phyloP scores from a whole-genome alignment of 2,113 vertebrate genomes.

The Galeopterus variegatus region DNA sequence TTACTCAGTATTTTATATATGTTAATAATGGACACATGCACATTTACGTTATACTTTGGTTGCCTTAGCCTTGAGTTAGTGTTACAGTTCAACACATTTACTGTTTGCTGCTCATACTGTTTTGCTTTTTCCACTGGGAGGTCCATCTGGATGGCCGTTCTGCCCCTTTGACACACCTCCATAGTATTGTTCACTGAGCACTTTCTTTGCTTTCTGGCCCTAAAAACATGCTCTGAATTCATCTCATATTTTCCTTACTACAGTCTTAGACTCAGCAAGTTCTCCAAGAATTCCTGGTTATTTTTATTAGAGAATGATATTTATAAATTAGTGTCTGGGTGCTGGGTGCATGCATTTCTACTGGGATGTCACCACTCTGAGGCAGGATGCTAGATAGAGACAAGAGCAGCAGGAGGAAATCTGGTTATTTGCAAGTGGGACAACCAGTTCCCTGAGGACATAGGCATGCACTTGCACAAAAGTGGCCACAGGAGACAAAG shows the following conservation, averaged over 20 bases:
- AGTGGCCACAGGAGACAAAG: too few species aligned
- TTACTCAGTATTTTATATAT: not conserved
- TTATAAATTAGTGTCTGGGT: not conserved
- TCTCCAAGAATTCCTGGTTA: not conserved
- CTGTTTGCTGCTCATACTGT: not conserved
- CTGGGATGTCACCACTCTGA: not conserved
- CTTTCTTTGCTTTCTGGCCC: not conserved
- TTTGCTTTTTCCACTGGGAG: not conserved
- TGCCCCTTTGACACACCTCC: not conserved
- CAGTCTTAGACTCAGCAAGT: not conserved
- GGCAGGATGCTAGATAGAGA: too few species aligned
- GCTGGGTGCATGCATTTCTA: not conserved
- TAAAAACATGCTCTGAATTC: not conserved
- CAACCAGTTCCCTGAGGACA: too few species aligned
- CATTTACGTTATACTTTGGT: not conserved
- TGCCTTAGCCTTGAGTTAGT: not conserved
- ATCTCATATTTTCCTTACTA: not conserved
- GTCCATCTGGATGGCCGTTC: not conserved
- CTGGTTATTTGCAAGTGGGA: too few species aligned
- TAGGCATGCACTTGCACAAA: too few species aligned
- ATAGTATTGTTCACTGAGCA: not conserved
- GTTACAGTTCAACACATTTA: not conserved
- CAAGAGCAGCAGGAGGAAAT: too few species aligned
- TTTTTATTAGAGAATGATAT: not conserved
- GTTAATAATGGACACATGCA: not conserved